Conservation (phyloP, 1,140 invertebrate genomes). For the Campoletis sonorensis region DNA sequence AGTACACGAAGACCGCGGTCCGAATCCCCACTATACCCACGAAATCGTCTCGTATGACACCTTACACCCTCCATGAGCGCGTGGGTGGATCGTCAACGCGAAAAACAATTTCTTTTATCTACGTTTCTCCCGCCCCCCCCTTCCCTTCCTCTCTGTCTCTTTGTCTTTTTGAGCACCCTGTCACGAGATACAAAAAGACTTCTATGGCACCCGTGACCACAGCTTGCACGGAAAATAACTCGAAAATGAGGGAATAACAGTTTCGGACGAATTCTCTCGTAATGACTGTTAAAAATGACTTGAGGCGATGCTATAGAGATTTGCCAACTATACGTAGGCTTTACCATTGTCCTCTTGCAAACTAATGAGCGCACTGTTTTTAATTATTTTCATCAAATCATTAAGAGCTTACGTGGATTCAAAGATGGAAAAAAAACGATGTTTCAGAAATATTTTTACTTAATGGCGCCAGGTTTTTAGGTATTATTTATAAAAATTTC, state of each 20-base stretch:
- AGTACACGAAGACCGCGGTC: constrained; percentile 70
- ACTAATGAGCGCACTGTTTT: too few species aligned
- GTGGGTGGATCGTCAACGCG: constrained; percentile 58
- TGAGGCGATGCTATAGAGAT: not conserved
- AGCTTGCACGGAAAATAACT: not conserved
- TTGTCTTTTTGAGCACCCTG: not conserved
- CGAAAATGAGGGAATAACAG: not conserved
- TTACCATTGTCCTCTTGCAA: too few species aligned
- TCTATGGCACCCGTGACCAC: not conserved
- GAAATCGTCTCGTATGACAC: constrained; percentile 71
- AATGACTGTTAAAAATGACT: not conserved
- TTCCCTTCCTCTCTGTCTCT: not conserved
- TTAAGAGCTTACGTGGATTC: too few species aligned
- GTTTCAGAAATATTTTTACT: too few species aligned
- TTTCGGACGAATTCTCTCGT: not conserved
- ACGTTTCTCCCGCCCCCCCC: not conserved
- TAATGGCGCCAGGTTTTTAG: too few species aligned
- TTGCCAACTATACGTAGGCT: too few species aligned
- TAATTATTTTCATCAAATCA: too few species aligned
- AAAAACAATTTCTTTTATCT: constrained; percentile 30
- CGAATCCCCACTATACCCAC: constrained; percentile 72
- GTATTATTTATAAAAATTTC: too few species aligned
- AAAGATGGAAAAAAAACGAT: too few species aligned
- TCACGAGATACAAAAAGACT: not conserved
- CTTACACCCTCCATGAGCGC: constrained; percentile 69